Percentiles rank a stretch among this genome's conserved stretches.
Evolutionary conservation across 2,888 invertebrate genomes (phyloP).

Genomic region (Metacarcinus magister): DNA sequence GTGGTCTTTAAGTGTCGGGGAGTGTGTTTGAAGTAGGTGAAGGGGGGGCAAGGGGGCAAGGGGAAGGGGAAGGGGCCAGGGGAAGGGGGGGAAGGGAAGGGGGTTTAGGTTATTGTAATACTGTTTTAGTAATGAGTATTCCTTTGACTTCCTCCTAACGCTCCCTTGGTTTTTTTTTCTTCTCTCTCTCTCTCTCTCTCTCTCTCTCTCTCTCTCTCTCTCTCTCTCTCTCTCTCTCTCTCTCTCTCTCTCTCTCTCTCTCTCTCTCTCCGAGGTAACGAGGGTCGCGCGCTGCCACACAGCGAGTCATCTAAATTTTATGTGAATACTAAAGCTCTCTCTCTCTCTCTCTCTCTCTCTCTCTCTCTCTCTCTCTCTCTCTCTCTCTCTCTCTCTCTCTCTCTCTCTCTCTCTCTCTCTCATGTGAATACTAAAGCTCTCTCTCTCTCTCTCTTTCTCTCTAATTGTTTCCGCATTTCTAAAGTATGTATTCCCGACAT

Average conservation of each 20-base stretch:
- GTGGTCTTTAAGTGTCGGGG: neutral
- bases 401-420: slow-evolving; percentile 62
- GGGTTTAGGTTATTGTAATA: no score
- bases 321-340: neutral
- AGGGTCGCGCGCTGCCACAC: neutral
- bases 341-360: slow-evolving; percentile 63
- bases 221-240: neutral
- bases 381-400: slow-evolving; percentile 69
- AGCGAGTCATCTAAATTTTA: slow-evolving; percentile 10
- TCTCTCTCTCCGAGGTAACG: neutral
- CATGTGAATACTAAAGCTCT: neutral
- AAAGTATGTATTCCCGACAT: neutral
- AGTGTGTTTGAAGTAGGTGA: neutral
- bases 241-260: neutral
- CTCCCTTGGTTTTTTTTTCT: neutral
- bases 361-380: slow-evolving; percentile 61
- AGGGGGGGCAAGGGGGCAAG: neutral
- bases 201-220: slow-evolving; percentile 46
- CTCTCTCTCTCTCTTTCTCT: neutral
- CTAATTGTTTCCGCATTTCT: neutral
- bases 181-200: slow-evolving; percentile 62
- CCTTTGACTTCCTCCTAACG: slow-evolving; percentile 44
- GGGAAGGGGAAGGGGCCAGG: no score
- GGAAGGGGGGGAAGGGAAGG: no score
- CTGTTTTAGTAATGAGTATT: neutral